Conservation (phyloP, 2,797 vertebrate species). For the Danio tinwini region DNA sequence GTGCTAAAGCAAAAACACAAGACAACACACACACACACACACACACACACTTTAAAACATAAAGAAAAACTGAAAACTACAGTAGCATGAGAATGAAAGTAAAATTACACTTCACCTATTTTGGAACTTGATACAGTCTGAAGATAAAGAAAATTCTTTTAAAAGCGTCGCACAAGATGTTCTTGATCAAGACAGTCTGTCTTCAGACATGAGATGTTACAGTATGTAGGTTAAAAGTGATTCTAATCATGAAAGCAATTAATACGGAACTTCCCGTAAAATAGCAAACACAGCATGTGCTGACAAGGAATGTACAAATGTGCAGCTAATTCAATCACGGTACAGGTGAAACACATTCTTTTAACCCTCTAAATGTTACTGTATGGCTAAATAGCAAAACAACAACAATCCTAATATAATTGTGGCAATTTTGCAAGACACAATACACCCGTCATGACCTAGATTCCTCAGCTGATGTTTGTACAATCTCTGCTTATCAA, state of each 20-base stretch:
- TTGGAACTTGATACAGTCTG: neutral
- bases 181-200: neutral
- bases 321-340: neutral
- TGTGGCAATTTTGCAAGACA: slow-evolving; percentile 11
- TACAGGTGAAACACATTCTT: neutral
- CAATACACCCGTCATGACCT: slow-evolving; percentile 20
- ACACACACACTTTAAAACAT: no score
- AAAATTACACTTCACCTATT: neutral
- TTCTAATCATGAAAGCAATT: neutral
- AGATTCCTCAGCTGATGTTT: slow-evolving; percentile 1
- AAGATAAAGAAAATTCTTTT: neutral
- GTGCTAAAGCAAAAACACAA: no score
- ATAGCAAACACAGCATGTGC: neutral
- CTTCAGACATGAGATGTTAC: neutral
- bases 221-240: neutral
- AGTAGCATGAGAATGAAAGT: no score
- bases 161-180: neutral
- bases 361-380: slow-evolving; percentile 6
- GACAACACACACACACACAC: no score
- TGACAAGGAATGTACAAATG: slow-evolving; percentile 19
- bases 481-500: slow-evolving; percentile 20
- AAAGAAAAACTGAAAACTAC: no score
- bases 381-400: neutral
- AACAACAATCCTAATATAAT: slow-evolving; percentile 8
- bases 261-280: neutral